These are phyloP conservation scores for Pygoscelis antarcticus DNA, from an alignment of 2,113 vertebrate genomes.

Conservation along the genomic window DNA sequence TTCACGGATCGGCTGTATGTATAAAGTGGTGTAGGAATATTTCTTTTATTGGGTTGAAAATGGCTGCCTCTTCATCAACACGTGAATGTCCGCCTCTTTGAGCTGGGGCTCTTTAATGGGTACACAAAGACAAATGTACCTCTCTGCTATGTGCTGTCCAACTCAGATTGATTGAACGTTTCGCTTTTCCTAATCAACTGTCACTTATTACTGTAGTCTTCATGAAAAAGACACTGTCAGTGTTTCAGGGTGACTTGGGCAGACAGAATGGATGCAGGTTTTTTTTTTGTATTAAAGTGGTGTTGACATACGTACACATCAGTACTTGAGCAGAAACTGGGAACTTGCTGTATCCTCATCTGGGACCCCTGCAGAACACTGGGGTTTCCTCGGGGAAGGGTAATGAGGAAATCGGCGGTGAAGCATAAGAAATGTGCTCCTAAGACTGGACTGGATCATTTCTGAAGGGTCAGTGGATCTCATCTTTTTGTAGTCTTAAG, in stretches of 20 bases:
- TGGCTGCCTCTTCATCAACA: background rate
- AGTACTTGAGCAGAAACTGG: background rate
- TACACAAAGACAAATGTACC: background rate
- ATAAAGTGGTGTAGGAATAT: background rate
- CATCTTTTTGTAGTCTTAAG: background rate
- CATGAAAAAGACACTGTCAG: background rate
- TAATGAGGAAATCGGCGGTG: background rate
- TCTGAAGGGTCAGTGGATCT: background rate
- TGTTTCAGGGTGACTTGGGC: background rate
- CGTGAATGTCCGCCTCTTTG: background rate
- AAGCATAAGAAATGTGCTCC: background rate
- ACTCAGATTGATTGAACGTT: fast-evolving
- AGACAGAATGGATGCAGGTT: background rate
- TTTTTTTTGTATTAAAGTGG: background rate
- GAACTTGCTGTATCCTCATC: background rate
- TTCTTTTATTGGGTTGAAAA: background rate
- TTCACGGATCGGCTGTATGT: background rate
- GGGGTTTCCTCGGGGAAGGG: background rate
- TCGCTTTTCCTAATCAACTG: background rate
- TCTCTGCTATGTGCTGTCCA: background rate
- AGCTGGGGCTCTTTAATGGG: background rate
- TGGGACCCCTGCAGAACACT: background rate
- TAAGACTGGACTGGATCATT: background rate
- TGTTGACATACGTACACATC: fast-evolving
- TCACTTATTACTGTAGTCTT: background rate